Conservation (phyloP, 1,140 invertebrate genomes). For the Harlomillsia oculata region DNA sequence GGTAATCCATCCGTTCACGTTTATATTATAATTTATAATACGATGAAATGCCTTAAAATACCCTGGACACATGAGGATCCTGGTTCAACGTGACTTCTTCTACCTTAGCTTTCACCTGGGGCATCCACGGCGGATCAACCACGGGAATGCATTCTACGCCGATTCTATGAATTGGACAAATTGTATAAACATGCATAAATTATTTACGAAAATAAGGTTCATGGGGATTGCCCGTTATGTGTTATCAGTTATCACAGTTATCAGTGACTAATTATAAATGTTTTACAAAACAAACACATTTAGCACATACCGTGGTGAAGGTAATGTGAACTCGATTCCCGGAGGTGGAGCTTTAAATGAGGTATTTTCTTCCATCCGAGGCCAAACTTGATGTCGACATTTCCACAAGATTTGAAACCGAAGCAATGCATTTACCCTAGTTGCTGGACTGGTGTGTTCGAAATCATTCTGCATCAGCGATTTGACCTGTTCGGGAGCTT, state of each 20-base stretch:
- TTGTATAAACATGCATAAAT: too few relatives aligned
- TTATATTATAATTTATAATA: conserved; percentile 1
- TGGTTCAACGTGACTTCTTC: conserved; percentile 99
- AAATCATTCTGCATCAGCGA: conserved; percentile 79
- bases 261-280: neutral
- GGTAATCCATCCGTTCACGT: neutral
- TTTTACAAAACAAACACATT: neutral
- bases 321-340: conserved; percentile 95
- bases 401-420: conserved; percentile 94
- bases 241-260: too few relatives aligned
- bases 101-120: conserved; percentile 93
- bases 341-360: conserved; percentile 96
- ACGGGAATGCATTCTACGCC: conserved; percentile 87
- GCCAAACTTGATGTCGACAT: conserved; percentile 96
- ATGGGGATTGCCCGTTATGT: neutral
- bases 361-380: conserved; percentile 91
- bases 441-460: conserved; percentile 65
- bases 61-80: conserved; percentile 76
- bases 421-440: conserved; percentile 67
- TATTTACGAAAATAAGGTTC: too few relatives aligned
- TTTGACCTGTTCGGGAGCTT: conserved; percentile 73
- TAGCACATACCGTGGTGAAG: conserved; percentile 62
- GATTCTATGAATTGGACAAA: too few relatives aligned
- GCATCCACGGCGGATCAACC: conserved; percentile 98
- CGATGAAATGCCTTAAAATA: too few relatives aligned